Conservation (phyloP, 1,140 invertebrate species). For the Varroa destructor region DNA sequence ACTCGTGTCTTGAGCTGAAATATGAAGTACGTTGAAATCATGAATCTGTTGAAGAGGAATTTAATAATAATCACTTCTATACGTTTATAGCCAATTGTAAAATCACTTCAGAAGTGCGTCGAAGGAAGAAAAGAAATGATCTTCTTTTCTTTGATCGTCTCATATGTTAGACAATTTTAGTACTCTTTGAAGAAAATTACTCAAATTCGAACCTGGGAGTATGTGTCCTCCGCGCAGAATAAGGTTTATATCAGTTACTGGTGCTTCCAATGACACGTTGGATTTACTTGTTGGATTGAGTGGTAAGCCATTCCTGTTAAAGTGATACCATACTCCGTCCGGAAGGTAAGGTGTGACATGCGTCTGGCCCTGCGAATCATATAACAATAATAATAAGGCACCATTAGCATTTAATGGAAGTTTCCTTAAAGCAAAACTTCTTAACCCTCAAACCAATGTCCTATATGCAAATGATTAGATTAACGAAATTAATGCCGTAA, state of each 20-base stretch:
- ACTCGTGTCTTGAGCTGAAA: not conserved
- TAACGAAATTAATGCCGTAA: too few species aligned
- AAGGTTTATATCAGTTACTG: constrained; percentile 38
- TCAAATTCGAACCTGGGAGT: constrained; percentile 39
- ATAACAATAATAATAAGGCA: too few species aligned
- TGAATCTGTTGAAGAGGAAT: too few species aligned
- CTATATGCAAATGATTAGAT: too few species aligned
- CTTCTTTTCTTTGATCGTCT: not conserved
- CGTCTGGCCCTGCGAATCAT: constrained; percentile 29
- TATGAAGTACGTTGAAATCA: not conserved
- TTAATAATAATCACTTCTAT: too few species aligned
- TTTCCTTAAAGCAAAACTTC: too few species aligned
- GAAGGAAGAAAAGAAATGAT: not conserved
- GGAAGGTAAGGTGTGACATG: constrained; percentile 40
- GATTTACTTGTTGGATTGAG: constrained; percentile 27
- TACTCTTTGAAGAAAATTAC: not conserved
- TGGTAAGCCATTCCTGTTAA: constrained; percentile 38
- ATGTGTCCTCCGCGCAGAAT: constrained; percentile 41
- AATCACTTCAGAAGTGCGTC: not conserved
- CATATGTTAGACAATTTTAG: not conserved
- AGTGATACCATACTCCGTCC: constrained; percentile 41
- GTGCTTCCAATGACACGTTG: constrained; percentile 10
- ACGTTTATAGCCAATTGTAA: too few species aligned
- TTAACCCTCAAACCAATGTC: too few species aligned
- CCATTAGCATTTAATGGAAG: too few species aligned